Conservation (phyloP, 2,113 vertebrate species). For the Monopterus albus region DNA sequence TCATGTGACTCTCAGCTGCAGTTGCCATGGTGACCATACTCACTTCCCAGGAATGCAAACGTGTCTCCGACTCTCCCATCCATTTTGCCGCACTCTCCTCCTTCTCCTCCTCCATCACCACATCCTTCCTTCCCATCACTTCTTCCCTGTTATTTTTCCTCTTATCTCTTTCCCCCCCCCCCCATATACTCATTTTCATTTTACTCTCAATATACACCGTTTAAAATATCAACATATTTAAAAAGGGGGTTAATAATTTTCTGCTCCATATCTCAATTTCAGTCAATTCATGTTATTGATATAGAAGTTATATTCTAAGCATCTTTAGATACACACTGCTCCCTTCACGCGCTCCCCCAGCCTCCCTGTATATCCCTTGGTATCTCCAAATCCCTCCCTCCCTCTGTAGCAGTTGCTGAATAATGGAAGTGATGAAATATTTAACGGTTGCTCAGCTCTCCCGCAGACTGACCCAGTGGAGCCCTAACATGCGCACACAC, state of each 20-base stretch:
- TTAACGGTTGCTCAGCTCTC: constrained; percentile 79
- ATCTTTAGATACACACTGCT: background rate
- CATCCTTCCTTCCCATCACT: constrained; percentile 4
- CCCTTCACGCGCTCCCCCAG: background rate
- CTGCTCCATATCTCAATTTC: background rate
- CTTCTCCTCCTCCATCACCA: background rate
- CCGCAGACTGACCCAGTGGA: constrained; percentile 70
- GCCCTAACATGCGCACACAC: constrained; percentile 40
- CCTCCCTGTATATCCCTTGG: background rate
- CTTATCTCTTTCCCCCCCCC: background rate
- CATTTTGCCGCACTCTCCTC: constrained; percentile 46
- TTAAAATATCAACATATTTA: background rate
- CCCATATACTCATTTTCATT: background rate
- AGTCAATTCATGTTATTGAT: background rate
- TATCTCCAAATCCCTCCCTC: constrained; percentile 31
- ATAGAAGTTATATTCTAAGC: constrained; percentile 24
- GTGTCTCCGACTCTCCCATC: constrained; percentile 55
- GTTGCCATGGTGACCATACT: constrained; percentile 83
- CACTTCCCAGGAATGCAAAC: constrained; percentile 80
- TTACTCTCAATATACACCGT: background rate
- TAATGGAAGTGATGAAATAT: constrained; percentile 84
- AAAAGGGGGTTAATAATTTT: background rate
- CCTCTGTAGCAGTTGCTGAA: constrained; percentile 72
- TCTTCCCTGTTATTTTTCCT: background rate
- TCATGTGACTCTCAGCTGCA: constrained; percentile 83